phyloP scores from a whole-genome alignment of 2,113 vertebrate genomes.

The Galbula dea region DNA sequence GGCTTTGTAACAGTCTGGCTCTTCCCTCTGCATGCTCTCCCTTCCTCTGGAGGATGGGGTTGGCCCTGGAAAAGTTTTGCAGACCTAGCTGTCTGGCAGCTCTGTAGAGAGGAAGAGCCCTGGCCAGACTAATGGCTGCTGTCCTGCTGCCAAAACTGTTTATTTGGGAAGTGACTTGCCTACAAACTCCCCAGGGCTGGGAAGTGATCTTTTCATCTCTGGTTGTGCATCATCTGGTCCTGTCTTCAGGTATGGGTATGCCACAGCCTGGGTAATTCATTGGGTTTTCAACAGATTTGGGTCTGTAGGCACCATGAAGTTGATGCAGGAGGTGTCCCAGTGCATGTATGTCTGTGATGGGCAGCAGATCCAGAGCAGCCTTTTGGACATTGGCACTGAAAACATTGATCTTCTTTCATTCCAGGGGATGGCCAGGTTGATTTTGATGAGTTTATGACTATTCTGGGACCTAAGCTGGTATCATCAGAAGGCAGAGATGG shows the following conservation, averaged over 20 bases:
- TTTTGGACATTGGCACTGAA: not conserved
- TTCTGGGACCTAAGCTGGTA: slow-evolving; percentile 94
- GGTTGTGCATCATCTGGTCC: not conserved
- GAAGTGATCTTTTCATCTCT: not conserved
- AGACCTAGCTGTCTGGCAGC: not conserved
- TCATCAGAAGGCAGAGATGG: slow-evolving; percentile 93
- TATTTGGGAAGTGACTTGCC: not conserved
- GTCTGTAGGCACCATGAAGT: rapidly evolving
- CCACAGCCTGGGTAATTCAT: rapidly evolving
- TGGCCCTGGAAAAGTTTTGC: not conserved
- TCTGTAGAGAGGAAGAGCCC: not conserved
- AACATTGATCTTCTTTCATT: slow-evolving; percentile 15
- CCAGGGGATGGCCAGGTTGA: slow-evolving; percentile 96
- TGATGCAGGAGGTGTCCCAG: not conserved
- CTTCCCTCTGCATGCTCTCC: not conserved
- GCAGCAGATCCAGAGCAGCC: not conserved
- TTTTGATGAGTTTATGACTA: slow-evolving; percentile 98
- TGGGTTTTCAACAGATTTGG: not conserved
- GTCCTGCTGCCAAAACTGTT: not conserved
- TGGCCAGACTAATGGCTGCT: not conserved
- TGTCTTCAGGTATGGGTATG: not conserved
- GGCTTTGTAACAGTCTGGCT: not conserved
- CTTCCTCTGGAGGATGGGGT: not conserved
- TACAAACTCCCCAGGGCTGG: not conserved
- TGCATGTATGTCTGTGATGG: rapidly evolving